Evolutionary conservation across 2,888 invertebrate species (phyloP).

Genomic region (Scaptomyza tumidula): DNA sequence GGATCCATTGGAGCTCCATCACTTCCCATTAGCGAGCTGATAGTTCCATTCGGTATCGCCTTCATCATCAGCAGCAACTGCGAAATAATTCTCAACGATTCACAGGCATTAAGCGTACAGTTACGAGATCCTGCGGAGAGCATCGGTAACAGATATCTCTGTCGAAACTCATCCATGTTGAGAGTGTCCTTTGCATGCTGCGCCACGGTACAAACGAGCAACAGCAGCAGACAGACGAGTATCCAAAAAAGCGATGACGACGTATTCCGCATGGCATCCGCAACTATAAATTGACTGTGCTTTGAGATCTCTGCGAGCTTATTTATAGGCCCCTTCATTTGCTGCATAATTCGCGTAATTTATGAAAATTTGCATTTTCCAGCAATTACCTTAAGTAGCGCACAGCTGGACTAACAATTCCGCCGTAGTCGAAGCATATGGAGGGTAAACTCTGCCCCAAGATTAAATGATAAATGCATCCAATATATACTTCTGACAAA

Average conservation of each 20-base stretch:
- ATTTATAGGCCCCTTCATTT: slow-evolving; percentile 53
- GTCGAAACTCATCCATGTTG: slow-evolving; percentile 75
- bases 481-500: not conserved
- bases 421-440: not conserved
- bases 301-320: slow-evolving; percentile 1
- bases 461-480: not conserved
- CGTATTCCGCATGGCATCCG: slow-evolving; percentile 36
- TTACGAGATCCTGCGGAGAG: slow-evolving; percentile 66
- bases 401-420: slow-evolving; percentile 22
- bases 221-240: slow-evolving; percentile 10
- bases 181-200: slow-evolving; percentile 42
- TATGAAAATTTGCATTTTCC: slow-evolving; percentile 67
- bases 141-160: slow-evolving; percentile 71
- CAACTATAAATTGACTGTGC: slow-evolving; percentile 13
- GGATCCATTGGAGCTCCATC: not conserved
- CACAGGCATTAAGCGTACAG: slow-evolving; percentile 85
- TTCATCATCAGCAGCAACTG: slow-evolving; percentile 78
- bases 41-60: slow-evolving; percentile 44
- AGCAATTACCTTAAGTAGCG: slow-evolving; percentile 74
- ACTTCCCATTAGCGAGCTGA: slow-evolving; percentile 8
- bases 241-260: slow-evolving; percentile 19
- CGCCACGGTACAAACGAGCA: slow-evolving; percentile 6
- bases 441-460: not conserved
- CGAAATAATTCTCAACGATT: slow-evolving; percentile 83
- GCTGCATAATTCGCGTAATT: slow-evolving; percentile 63